Evolutionary conservation across 2,113 vertebrate genomes (phyloP).

Genomic region (Myotis brandtii): DNA sequence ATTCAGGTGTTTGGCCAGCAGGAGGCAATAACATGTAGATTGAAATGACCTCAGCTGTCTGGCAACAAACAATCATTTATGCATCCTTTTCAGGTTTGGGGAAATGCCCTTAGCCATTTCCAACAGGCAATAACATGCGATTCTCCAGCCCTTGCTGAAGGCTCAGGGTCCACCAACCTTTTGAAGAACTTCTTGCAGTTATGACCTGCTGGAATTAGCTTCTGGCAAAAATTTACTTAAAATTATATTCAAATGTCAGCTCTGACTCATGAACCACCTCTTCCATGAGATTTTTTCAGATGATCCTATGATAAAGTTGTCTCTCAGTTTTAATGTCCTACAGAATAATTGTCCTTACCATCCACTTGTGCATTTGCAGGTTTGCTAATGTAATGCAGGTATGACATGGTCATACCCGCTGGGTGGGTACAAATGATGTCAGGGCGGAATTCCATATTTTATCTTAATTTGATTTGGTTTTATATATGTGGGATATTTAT

Average conservation of each 20-base stretch:
- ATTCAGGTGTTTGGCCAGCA: no score
- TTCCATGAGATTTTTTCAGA: background rate
- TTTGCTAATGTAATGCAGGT: background rate
- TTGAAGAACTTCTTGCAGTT: no score
- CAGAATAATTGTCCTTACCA: fast-evolving
- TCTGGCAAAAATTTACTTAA: background rate
- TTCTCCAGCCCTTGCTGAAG: no score
- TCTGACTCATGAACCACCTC: background rate
- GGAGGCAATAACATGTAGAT: no score
- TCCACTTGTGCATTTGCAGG: background rate
- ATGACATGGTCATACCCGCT: background rate
- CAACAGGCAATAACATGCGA: no score
- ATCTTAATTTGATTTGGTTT: background rate
- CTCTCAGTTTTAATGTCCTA: background rate
- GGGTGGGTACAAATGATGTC: background rate
- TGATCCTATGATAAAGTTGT: background rate
- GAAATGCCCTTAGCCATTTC: no score
- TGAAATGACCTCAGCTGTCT: no score
- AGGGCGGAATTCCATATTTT: background rate
- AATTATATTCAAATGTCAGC: background rate
- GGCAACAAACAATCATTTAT: no score
- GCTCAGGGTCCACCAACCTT: no score
- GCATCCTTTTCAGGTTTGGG: no score
- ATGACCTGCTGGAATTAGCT: no score
- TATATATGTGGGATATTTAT: background rate